Base-by-base conservation (phyloP, 53 echinoderm and acorn worm species). In the Apostichopus leukothele region DNA sequence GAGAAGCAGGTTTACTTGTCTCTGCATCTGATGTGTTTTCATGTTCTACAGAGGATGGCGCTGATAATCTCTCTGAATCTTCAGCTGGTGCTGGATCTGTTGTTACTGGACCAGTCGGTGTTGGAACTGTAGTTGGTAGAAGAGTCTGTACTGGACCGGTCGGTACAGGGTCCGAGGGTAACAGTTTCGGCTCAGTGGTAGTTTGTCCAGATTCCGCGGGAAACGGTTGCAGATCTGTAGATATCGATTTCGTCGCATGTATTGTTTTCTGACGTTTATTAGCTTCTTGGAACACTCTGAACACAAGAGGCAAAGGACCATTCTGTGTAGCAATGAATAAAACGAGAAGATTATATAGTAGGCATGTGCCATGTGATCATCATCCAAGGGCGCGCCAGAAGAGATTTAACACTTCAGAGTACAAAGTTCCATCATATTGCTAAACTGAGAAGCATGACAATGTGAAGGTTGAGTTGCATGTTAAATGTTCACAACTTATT, bases 251-350 rank as follows among this genome's bases (percentile, higher is more conserved):
- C 1, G 67, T 86, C 51, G 50, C 13, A 23, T 86, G 86, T 21
- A 11, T 18, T 6, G 71, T 66, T 39, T 86, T 86, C n/a, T 50
- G 67, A 11, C 61, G 59, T 71, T 86, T 86, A 39, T 92, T 95
- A n/a, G 74, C 55, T 51, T 89, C 63, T 75, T 96, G 90, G 76
- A 91, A 94, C 16, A 96, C 94, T 21, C 96, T 89, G 60, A 93
- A 96, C n/a, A 94, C 83, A 4, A 96, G 91, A 6, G 94, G 94
- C 54, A 96, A 63, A 9, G 96, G 96, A 11, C 94, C 93, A 22
- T 89, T 93, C 96, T 96, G 89, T 39, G 18, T 71, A 57, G 10
- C 57, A 57, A 57, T 57, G 10, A 57, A 57, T 9, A 0, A 57
- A 0, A 57, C 57, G 10, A 57, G 57, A 57, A 57, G 5, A 10